Percentiles rank a stretch among this genome's conserved stretches.
Conservation (phyloP, 2,113 vertebrate species). For the Hipposideros armiger region DNA sequence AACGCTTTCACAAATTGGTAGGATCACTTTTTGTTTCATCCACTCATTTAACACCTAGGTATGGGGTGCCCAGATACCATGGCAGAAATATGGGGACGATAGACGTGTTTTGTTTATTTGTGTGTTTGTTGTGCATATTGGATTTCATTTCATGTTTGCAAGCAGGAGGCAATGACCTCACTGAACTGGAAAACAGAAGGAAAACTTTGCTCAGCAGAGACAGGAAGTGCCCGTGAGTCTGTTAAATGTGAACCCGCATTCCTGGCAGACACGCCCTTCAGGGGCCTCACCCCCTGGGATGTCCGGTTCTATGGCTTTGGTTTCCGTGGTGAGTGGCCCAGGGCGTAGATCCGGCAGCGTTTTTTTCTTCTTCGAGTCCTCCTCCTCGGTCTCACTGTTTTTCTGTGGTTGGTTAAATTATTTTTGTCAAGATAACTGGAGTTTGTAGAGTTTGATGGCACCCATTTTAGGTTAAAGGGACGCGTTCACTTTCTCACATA, state of each 20-base stretch:
- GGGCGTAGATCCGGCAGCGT: neutral
- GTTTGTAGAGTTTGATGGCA: constrained; percentile 73
- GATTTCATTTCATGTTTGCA: neutral
- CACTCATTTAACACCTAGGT: neutral
- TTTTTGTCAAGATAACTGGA: constrained; percentile 83
- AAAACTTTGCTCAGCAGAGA: constrained; percentile 65
- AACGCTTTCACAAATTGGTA: neutral
- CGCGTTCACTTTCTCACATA: constrained; percentile 79
- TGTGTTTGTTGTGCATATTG: neutral
- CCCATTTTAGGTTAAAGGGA: constrained; percentile 79
- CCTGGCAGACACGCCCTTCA: constrained; percentile 70
- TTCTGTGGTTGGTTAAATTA: constrained; percentile 74
- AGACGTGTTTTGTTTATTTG: constrained; percentile 65
- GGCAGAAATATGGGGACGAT: neutral
- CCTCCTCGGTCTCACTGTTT: constrained; percentile 14
- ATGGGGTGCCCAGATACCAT: neutral
- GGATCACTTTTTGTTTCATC: neutral
- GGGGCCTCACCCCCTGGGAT: neutral
- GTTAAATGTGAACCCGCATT: constrained; percentile 52
- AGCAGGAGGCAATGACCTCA: neutral
- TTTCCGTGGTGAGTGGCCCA: neutral
- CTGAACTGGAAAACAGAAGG: neutral
- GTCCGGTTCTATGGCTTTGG: neutral
- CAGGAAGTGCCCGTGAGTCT: constrained; percentile 65
- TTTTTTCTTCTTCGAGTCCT: constrained; percentile 26